A percentile compares a stretch with the other conserved stretches of the same genome.
Conservation (phyloP, 2,888 invertebrate genomes). For the Hyalella azteca region DNA sequence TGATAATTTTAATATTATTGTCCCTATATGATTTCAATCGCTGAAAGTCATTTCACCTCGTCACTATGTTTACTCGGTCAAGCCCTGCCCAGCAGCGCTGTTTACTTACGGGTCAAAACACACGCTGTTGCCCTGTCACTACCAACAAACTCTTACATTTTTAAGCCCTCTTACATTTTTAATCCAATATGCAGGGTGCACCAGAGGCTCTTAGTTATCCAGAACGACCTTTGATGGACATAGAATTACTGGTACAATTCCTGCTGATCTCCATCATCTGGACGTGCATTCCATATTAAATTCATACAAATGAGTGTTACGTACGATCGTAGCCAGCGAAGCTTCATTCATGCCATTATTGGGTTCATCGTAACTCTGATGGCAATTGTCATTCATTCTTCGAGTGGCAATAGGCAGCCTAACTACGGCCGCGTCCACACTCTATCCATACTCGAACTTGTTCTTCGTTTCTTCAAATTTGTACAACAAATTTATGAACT, state of each 20-base stretch:
- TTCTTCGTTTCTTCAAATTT: too few relatives aligned
- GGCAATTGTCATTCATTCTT: background rate
- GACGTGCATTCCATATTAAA: background rate
- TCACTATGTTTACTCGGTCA: too few relatives aligned
- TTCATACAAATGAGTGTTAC: background rate
- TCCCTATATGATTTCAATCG: too few relatives aligned
- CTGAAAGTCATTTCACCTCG: too few relatives aligned
- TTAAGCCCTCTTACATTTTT: background rate
- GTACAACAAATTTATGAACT: too few relatives aligned
- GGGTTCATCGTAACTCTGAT: background rate
- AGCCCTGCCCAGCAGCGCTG: too few relatives aligned
- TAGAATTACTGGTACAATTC: background rate
- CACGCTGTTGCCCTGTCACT: too few relatives aligned
- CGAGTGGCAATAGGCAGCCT: background rate
- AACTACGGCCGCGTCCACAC: background rate
- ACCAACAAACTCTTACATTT: too few relatives aligned
- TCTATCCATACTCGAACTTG: too few relatives aligned
- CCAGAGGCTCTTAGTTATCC: background rate
- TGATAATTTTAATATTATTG: too few relatives aligned
- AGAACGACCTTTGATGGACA: background rate
- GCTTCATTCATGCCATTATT: background rate
- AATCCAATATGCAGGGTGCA: background rate
- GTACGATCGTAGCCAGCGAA: constrained; percentile 4
- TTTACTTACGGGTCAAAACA: too few relatives aligned
- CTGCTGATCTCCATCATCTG: background rate